Conservation (phyloP, 2,888 invertebrate species). For the Actias luna region DNA sequence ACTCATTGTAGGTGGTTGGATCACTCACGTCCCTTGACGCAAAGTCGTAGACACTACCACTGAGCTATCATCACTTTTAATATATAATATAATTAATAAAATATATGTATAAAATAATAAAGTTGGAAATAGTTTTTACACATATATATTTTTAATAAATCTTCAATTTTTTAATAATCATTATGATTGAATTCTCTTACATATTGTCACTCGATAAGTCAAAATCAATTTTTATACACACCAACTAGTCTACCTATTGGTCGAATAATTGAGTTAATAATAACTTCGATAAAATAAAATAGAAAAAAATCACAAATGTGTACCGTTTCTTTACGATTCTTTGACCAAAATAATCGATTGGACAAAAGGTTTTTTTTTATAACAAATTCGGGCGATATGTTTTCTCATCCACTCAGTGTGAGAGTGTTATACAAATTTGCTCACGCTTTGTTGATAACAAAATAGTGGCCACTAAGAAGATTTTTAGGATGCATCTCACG, state of each 20-base stretch:
- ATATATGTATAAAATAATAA: too few relatives aligned
- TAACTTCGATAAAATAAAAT: not conserved
- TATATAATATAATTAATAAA: too few relatives aligned
- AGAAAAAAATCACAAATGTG: not conserved
- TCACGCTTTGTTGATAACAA: slow-evolving; percentile 42
- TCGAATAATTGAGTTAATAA: not conserved
- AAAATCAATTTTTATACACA: not conserved
- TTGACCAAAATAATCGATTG: not conserved
- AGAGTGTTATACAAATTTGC: slow-evolving; percentile 59
- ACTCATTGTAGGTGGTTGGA: too few relatives aligned
- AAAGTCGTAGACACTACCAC: too few relatives aligned
- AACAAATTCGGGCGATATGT: slow-evolving; percentile 30
- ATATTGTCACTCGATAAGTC: not conserved
- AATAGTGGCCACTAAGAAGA: slow-evolving; percentile 63
- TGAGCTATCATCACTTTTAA: too few relatives aligned
- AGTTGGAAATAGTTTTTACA: too few relatives aligned
- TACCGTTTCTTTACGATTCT: not conserved
- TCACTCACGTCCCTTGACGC: too few relatives aligned
- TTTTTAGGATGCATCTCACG: slow-evolving; percentile 49
- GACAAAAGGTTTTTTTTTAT: not conserved
- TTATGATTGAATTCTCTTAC: too few relatives aligned
- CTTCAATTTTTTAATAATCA: too few relatives aligned
- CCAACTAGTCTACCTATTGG: not conserved
- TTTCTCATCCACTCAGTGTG: slow-evolving; percentile 50
- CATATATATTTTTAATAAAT: too few relatives aligned